Evolutionary conservation across 2,797 vertebrate genomes (phyloP).

Genomic region (Cynodonichthys magdalenae): DNA sequence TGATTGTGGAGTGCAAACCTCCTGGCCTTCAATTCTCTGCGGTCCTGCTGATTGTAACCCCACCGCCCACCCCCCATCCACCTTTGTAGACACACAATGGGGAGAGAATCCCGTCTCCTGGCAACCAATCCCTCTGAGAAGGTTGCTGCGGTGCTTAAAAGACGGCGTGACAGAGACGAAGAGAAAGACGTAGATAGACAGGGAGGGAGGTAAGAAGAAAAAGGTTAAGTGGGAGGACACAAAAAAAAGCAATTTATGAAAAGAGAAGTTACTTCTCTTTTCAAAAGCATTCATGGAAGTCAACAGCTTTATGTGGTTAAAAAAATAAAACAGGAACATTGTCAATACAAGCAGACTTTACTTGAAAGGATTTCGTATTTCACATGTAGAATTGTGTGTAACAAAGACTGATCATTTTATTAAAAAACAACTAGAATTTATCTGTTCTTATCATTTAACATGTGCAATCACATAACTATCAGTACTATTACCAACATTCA

Average conservation of each 20-base stretch:
- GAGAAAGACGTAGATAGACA: conserved; percentile 30
- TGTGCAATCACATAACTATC: no score
- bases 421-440: no score
- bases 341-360: no score
- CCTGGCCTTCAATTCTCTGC: conserved; percentile 60
- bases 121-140: conserved; percentile 82
- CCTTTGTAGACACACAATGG: conserved; percentile 81
- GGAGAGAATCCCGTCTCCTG: conserved; percentile 83
- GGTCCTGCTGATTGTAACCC: conserved; percentile 71
- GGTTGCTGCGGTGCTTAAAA: conserved; percentile 70
- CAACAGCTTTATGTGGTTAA: neutral
- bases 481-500: no score
- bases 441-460: no score
- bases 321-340: no score
- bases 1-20: conserved; percentile 56
- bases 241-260: conserved; percentile 11
- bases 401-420: no score
- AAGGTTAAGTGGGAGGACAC: conserved; percentile 36
- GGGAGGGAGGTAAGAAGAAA: conserved; percentile 28
- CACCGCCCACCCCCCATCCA: conserved; percentile 41
- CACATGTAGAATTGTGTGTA: no score
- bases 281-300: conserved; percentile 16
- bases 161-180: conserved; percentile 37
- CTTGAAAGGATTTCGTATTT: no score
- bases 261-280: conserved; percentile 17